phyloP scores from a whole-genome alignment of 2,113 vertebrate species.

The Python bivittatus region DNA sequence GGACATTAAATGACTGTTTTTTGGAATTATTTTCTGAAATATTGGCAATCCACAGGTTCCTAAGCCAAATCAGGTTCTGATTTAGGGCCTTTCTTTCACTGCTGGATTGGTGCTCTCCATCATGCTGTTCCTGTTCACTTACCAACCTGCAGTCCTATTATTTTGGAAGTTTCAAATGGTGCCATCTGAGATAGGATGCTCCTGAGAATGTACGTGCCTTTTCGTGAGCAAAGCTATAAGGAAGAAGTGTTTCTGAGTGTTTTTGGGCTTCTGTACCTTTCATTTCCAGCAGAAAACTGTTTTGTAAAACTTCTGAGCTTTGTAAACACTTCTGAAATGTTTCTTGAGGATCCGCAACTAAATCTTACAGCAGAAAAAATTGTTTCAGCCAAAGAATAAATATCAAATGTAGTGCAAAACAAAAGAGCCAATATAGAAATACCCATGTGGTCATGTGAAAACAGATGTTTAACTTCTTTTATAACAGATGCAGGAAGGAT shows the following conservation, averaged over 20 bases:
- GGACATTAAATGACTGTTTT: background rate
- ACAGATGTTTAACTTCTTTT: background rate
- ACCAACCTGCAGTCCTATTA: no score
- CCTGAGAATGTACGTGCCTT: no score
- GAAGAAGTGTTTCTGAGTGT: background rate
- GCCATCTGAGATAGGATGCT: no score
- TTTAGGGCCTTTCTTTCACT: background rate
- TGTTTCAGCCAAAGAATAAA: constrained; percentile 10
- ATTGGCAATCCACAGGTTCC: background rate
- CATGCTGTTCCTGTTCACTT: no score
- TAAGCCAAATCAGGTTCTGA: background rate
- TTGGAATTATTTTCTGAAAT: background rate
- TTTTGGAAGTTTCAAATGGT: no score
- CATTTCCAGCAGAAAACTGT: background rate
- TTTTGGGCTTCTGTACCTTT: background rate
- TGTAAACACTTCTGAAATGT: background rate
- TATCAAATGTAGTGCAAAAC: constrained; percentile 6
- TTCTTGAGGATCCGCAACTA: background rate
- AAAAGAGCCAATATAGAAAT: constrained; percentile 13
- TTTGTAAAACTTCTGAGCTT: background rate
- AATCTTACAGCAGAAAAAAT: constrained; percentile 7
- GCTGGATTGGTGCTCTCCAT: no score
- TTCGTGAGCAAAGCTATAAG: background rate
- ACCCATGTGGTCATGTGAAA: constrained; percentile 1
- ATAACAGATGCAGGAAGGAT: background rate